Evolutionary conservation across 2,797 vertebrate species (phyloP).

Genomic region (Gila robusta): DNA sequence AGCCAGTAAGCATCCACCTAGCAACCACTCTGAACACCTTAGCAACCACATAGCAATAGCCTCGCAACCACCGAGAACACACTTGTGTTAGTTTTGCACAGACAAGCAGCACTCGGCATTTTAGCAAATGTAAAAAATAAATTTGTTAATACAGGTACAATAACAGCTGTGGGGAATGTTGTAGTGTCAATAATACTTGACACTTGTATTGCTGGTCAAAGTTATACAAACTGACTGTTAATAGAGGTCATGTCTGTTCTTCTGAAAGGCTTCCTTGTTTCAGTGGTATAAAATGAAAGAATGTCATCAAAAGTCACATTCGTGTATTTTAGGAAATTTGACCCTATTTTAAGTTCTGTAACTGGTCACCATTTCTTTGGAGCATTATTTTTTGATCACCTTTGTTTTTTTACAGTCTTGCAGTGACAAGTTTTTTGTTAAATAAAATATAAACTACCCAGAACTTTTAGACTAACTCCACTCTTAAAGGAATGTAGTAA

Average conservation of each 20-base stretch:
- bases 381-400: neutral
- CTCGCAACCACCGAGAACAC: neutral
- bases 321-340: neutral
- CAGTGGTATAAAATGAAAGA: neutral
- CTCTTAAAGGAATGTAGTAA: neutral
- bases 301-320: neutral
- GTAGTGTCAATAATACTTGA: conserved; percentile 8
- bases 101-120: neutral
- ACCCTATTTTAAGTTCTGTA: neutral
- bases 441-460: neutral
- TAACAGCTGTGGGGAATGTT: neutral
- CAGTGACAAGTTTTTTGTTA: neutral
- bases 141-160: neutral
- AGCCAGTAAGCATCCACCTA: neutral
- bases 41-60: neutral
- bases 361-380: neutral
- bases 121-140: neutral
- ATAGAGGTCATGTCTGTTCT: neutral
- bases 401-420: neutral
- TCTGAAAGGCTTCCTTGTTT: neutral
- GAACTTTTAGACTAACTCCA: neutral
- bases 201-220: neutral
- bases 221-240: conserved; percentile 8
- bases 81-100: neutral
- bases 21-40: no score